Percentiles rank a stretch among this genome's conserved stretches.
phyloP scores from a whole-genome alignment of 1,140 invertebrate species.

The Pomacea maculata region DNA sequence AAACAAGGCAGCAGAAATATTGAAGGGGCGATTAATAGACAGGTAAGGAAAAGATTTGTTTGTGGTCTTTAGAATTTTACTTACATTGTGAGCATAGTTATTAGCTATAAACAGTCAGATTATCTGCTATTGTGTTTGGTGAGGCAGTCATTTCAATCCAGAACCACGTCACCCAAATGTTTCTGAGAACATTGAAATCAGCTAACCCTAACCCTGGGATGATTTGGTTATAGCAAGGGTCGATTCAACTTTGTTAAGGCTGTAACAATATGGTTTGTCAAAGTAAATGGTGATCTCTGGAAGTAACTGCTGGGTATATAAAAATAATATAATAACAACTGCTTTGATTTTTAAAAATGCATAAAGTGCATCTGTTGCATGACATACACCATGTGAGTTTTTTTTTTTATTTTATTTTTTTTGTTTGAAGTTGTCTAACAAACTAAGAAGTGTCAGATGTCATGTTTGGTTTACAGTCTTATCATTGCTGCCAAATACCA shows the following conservation, averaged over 20 bases:
- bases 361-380: too few species aligned
- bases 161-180: background rate
- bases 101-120: background rate
- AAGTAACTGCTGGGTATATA: too few species aligned
- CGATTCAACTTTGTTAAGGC: background rate
- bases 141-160: background rate
- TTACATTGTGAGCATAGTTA: background rate
- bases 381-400: too few species aligned
- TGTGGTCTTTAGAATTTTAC: too few species aligned
- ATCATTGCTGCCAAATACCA: slow-evolving; percentile 85
- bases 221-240: background rate
- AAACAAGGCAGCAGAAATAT: background rate
- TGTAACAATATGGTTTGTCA: background rate
- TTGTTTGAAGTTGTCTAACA: too few species aligned
- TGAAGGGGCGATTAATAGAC: background rate
- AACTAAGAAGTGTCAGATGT: background rate
- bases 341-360: too few species aligned
- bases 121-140: background rate
- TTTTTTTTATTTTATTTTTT: too few species aligned
- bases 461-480: slow-evolving; percentile 66
- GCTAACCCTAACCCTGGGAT: background rate
- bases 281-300: too few species aligned
- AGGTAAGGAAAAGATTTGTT: background rate
- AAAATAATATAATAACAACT: too few species aligned
- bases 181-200: too few species aligned